These are phyloP conservation scores for Anas acuta DNA, from an alignment of 2,797 vertebrate genomes.

Conservation along the genomic window DNA sequence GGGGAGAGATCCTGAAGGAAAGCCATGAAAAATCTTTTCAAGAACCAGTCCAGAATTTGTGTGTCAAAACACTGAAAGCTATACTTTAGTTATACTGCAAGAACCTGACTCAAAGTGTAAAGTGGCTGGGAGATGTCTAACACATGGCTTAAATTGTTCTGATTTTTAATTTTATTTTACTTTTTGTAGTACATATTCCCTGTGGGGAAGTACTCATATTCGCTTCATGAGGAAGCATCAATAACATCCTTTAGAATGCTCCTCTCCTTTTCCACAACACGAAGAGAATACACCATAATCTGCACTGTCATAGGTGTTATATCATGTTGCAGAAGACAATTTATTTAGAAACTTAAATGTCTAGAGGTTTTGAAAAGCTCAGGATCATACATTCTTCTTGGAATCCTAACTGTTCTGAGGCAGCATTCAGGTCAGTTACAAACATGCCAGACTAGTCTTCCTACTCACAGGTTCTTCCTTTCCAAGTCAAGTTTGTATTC, in stretches of 20 bases:
- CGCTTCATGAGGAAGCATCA: background rate
- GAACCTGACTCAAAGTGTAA: background rate
- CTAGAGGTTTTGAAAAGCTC: background rate
- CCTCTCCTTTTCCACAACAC: background rate
- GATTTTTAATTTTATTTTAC: too few relatives aligned
- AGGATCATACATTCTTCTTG: background rate
- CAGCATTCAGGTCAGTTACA: background rate
- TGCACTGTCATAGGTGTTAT: background rate
- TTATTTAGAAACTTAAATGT: background rate
- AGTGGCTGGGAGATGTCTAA: background rate
- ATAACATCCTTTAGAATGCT: background rate
- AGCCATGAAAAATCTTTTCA: background rate
- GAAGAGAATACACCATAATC: background rate
- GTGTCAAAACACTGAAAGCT: background rate
- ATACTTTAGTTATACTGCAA: background rate
- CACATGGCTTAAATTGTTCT: background rate
- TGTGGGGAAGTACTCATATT: background rate
- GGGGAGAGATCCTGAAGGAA: background rate
- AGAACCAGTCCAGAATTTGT: background rate
- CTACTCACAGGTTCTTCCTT: background rate
- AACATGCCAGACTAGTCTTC: background rate
- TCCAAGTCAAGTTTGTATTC: background rate
- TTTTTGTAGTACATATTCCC: background rate
- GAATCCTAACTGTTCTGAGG: background rate
- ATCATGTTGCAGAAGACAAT: background rate